Conservation (phyloP, 2,888 invertebrate genomes). For the Sarcophaga rosellei region DNA sequence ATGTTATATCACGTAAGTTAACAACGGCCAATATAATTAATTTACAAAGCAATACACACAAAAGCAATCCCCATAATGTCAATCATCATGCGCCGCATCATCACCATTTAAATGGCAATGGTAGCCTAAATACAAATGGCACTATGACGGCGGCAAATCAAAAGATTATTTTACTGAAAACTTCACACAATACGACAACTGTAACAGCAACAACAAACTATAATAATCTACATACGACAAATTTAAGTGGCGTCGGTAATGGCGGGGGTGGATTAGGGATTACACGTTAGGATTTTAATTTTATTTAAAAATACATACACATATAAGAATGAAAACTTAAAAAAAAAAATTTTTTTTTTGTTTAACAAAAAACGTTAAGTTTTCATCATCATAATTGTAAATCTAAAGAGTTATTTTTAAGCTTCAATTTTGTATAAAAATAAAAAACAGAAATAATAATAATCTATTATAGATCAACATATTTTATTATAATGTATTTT, state of each 20-base stretch:
- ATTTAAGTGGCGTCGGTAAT: conserved; percentile 16
- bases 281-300: conserved; percentile 48
- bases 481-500: too few relatives aligned
- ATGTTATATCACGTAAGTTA: conserved; percentile 68
- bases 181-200: conserved; percentile 68
- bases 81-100: conserved; percentile 57
- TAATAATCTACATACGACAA: conserved; percentile 36
- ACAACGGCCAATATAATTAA: conserved; percentile 65
- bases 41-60: conserved; percentile 65
- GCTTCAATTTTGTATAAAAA: conserved; percentile 44
- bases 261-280: conserved; percentile 1
- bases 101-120: conserved; percentile 9
- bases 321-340: background rate
- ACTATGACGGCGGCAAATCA: conserved; percentile 73
- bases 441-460: too few relatives aligned
- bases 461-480: too few relatives aligned
- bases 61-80: conserved; percentile 60
- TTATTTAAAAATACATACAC: background rate
- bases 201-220: conserved; percentile 57
- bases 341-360: background rate
- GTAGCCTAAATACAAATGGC: conserved; percentile 54
- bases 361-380: conserved; percentile 16
- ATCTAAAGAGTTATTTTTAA: conserved; percentile 1
- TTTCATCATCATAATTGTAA: background rate
- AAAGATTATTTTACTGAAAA: conserved; percentile 78